Evolutionary conservation across 2,888 invertebrate species (phyloP).

Genomic region (Philopedon plagiatum): DNA sequence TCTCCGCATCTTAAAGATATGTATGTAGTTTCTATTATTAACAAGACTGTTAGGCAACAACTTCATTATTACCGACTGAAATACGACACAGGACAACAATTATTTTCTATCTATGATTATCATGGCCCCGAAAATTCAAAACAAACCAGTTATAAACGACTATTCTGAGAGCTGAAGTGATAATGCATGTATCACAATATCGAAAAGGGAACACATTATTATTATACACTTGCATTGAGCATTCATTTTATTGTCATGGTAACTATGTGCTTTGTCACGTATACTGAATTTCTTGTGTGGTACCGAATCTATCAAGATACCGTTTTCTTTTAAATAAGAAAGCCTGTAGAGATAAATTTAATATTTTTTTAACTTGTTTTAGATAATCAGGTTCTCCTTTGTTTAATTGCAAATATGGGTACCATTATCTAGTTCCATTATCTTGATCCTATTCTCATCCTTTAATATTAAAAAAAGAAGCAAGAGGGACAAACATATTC

Average conservation of each 20-base stretch:
- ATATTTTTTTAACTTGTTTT: no score
- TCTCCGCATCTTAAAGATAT: slow-evolving; percentile 22
- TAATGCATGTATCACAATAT: slow-evolving; percentile 49
- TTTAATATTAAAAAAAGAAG: no score
- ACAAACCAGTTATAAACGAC: slow-evolving; percentile 44
- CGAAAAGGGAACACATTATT: slow-evolving; percentile 48
- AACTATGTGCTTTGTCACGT: slow-evolving; percentile 40
- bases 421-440: no score
- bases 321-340: background rate
- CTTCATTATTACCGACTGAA: slow-evolving; percentile 36
- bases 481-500: no score
- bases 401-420: no score
- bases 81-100: slow-evolving; percentile 31
- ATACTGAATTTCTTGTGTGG: slow-evolving; percentile 26
- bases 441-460: no score
- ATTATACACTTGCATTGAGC: slow-evolving; percentile 43
- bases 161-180: slow-evolving; percentile 37
- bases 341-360: no score
- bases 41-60: slow-evolving; percentile 34
- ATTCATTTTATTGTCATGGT: slow-evolving; percentile 45
- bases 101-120: slow-evolving; percentile 45
- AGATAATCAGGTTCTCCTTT: no score
- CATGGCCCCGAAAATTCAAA: slow-evolving; percentile 32
- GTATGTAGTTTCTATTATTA: slow-evolving; percentile 22
- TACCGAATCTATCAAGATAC: slow-evolving; percentile 11